Evolutionary conservation across 2,888 invertebrate species (phyloP).

Genomic region (Kryphioiulus occultus): DNA sequence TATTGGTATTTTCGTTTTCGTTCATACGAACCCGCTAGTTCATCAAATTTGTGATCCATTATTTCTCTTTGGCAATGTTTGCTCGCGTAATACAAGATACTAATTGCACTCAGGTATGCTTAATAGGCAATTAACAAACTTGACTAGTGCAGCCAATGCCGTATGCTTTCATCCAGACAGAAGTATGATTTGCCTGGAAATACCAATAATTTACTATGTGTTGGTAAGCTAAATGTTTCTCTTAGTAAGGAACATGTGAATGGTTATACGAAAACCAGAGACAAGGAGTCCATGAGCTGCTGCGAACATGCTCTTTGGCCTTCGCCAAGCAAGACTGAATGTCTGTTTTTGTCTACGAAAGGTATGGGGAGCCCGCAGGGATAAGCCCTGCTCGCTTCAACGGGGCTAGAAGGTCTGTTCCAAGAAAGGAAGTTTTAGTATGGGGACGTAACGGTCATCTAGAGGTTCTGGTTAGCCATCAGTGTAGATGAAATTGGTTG

Average conservation of each 20-base stretch:
- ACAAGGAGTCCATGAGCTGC: neutral
- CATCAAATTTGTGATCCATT: neutral
- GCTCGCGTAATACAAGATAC: neutral
- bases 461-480: neutral
- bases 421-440: constrained; percentile 22
- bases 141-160: neutral
- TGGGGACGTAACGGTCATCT: neutral
- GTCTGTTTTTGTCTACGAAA: too few relatives aligned
- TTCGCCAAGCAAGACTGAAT: neutral
- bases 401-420: neutral
- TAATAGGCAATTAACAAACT: neutral
- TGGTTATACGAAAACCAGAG: neutral
- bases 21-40: too few relatives aligned
- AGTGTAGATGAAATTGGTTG: constrained; percentile 14
- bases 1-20: too few relatives aligned
- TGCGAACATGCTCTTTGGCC: neutral
- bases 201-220: neutral
- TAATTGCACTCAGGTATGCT: neutral
- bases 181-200: neutral
- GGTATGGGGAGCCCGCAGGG: neutral
- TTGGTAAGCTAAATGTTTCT: neutral
- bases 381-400: neutral
- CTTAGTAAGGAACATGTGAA: neutral
- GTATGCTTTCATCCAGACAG: neutral
- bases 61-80: neutral